Base-by-base conservation (phyloP, 2,113 vertebrate genomes). In the Merops nubicus region DNA sequence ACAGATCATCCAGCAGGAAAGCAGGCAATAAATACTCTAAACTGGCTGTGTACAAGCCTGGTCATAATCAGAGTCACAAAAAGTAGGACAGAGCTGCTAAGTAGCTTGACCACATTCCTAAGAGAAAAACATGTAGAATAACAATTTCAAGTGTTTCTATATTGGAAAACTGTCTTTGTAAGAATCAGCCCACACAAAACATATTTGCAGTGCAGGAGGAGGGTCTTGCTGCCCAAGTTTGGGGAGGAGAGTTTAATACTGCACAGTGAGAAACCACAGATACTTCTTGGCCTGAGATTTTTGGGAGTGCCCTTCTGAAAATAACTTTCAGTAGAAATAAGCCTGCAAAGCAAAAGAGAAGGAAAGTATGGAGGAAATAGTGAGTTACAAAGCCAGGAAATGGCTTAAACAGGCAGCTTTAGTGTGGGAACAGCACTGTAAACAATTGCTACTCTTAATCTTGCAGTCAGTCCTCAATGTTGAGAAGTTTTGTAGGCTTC, bases 341-440 rank as follows among this genome's bases (percentile, higher is more conserved):
- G 76, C 31, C 48, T 70, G 36, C 11, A 23, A 91, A 89, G 73
- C 67, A 69, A 88, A 91, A 95, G 72, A 93, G 64, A 51, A 92
- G 83, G 51, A 87, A 95, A 96, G 51, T 34, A 48, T 83, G 85
- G 83, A 87, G 93, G 88, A 96, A 97, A 80, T 9, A 60, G 83
- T 86, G 92, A 96, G 86, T 88, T 96, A 94, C 83, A 94, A 91
- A 96, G 85, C 83, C 90, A 94, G 92, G 93, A 96, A 96, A 94
- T 96, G 76, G 72, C 82, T 96, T 94, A 84, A 93, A 78, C 85
- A 96, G 92, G 73, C 81, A 91, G 42, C 68, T 88, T 60, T 40
- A 81, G 72, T 94, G 86, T 80, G 88, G 85, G 82, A 96, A 93
- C 90, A 54, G 85, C 59, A 16, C 8, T 34, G 29, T 74, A 75